Percentiles rank a stretch among this genome's conserved stretches.
phyloP scores from a whole-genome alignment of 2,888 invertebrate genomes.

The Catocala nupta region DNA sequence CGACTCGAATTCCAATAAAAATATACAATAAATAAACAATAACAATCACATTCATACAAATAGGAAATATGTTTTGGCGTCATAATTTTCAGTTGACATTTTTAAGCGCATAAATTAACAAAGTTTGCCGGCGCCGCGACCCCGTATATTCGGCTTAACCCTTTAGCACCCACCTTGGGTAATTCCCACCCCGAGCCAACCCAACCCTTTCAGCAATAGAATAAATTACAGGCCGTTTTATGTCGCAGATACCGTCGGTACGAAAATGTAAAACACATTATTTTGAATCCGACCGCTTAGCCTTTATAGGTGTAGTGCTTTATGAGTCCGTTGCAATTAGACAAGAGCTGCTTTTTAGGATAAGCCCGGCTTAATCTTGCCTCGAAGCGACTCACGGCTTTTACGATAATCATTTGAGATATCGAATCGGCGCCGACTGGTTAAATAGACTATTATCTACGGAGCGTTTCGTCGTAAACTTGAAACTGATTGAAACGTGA shows the following conservation, averaged over 20 bases:
- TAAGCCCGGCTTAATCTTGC: constrained; percentile 67
- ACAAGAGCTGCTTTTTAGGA: constrained; percentile 81
- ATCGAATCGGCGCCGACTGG: constrained; percentile 56
- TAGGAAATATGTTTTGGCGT: constrained; percentile 86
- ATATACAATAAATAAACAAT: constrained; percentile 41
- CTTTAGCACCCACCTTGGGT: constrained; percentile 88
- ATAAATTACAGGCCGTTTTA: constrained; percentile 87
- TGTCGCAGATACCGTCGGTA: constrained; percentile 85
- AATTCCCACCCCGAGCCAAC: constrained; percentile 84
- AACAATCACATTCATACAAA: constrained; percentile 72
- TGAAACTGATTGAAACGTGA: constrained; percentile 23
- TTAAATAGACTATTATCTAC: constrained; percentile 42
- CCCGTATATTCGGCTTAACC: constrained; percentile 87
- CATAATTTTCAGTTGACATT: constrained; percentile 87
- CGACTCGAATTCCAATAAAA: constrained; percentile 1
- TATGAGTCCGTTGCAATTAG: constrained; percentile 83
- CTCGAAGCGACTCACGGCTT: constrained; percentile 65
- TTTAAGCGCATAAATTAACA: constrained; percentile 88
- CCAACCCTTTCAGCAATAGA: constrained; percentile 88
- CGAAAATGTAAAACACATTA: constrained; percentile 87
- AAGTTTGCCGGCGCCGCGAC: constrained; percentile 83
- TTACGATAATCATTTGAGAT: constrained; percentile 76
- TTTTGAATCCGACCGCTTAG: constrained; percentile 86
- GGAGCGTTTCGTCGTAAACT: constrained; percentile 25
- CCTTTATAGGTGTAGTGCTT: constrained; percentile 85